Base-by-base conservation (phyloP, 1,140 invertebrate genomes). In the Araneus ventricosus region DNA sequence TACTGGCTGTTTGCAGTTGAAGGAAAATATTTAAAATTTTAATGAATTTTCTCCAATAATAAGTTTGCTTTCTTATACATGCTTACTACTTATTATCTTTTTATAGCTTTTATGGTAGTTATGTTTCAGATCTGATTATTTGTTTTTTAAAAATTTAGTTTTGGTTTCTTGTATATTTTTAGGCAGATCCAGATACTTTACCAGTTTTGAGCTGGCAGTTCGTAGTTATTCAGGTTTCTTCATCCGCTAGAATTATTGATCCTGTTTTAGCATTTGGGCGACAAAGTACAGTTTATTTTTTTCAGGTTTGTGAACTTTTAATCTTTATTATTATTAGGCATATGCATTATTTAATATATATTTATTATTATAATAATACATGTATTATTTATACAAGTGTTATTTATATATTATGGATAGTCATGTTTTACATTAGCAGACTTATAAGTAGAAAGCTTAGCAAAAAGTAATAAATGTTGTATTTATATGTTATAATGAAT, bases 191-290 rank as follows among this genome's bases (percentile, higher is more conserved):
- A 20, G 94, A 95, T 30, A 96, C 95, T 7, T 96, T 99, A 24
- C 99, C 99, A 0, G 96, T 99, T 61, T 95, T 99, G 10, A 97
- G 98, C 4, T 99, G 99, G 99, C 97, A 99, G 96, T 97, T 99
- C 96, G 97, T 98, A 67, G 96, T 98, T 34, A 97, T 99, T 95
- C 97, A 98, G 95, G 96, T 97, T 93, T 96, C 97, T 86, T 96
- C 97, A 95, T 95, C 95, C 79, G 96, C 97, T 94, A 96, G 97
- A 94, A 97, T 97, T 93, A 96, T 98, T 94, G 97, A 97, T 96
- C 97, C 98, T 70, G 97, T 99, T 37, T 95, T 99, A 61, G 98
- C 98, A 39, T 97, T 98, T 95, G 98, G 97, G 2, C 96, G 98
- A 85, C 97, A 98, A 91, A 97, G 96, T 88, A 97, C 96, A 82